Percentiles rank a stretch among this genome's conserved stretches.
Conservation (phyloP, 2,113 vertebrate species). For the Nansenia antarctica region DNA sequence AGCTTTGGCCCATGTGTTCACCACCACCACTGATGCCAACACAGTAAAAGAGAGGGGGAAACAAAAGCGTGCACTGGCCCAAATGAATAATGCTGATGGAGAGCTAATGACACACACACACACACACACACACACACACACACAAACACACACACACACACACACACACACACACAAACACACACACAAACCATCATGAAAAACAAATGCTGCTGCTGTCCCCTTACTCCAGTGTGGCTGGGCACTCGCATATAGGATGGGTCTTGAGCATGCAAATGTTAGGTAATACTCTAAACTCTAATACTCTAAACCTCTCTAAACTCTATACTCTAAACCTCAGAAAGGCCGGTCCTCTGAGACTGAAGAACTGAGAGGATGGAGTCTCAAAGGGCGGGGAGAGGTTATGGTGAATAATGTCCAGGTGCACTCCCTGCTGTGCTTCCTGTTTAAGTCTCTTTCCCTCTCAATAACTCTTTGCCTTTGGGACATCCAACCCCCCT, state of each 20-base stretch:
- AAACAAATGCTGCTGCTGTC: background rate
- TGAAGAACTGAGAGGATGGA: conserved; percentile 22
- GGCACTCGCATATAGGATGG: background rate
- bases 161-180: conserved; percentile 19
- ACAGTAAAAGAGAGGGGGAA: conserved; percentile 36
- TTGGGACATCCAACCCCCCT: background rate
- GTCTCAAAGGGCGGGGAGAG: background rate
- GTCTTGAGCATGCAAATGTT: background rate
- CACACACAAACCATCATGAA: background rate
- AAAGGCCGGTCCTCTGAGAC: conserved; percentile 19
- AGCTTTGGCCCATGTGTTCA: conserved; percentile 59
- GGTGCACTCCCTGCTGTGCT: conserved; percentile 15
- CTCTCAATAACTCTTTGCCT: conserved; percentile 34
- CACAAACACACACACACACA: conserved; percentile 21
- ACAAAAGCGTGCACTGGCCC: too few species aligned
- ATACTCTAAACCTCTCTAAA: conserved; percentile 24
- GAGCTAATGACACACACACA: conserved; percentile 26
- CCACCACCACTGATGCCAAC: conserved; percentile 21
- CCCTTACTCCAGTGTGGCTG: conserved; percentile 10
- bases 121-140: conserved; percentile 15
- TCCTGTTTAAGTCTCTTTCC: background rate
- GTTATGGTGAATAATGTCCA: conserved; percentile 6
- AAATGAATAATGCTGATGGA: conserved; percentile 37
- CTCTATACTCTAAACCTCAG: conserved; percentile 22
- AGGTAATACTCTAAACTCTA: too few species aligned